These are phyloP conservation scores for Balaenoptera acutorostrata DNA, from an alignment of 2,113 vertebrate species.

Conservation along the genomic window DNA sequence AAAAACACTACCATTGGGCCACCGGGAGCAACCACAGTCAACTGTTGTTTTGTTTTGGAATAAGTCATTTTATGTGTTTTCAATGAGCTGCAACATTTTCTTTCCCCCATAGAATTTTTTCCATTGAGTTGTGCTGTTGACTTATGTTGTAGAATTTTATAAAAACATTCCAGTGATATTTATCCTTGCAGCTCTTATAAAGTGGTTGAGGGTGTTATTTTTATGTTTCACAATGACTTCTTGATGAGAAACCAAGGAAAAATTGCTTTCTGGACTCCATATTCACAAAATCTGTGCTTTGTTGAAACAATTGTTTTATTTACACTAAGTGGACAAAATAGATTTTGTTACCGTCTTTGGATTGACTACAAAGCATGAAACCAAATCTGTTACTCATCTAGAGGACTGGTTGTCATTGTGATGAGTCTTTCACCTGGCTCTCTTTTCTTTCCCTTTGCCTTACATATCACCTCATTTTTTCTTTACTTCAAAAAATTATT, in stretches of 20 bases:
- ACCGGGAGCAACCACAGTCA: background rate
- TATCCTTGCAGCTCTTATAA: background rate
- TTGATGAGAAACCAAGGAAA: background rate
- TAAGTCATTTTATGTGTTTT: slow-evolving; percentile 7
- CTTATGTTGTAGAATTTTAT: background rate
- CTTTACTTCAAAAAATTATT: background rate
- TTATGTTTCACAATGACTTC: background rate
- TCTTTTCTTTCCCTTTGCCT: background rate
- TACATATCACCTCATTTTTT: background rate
- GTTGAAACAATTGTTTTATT: background rate
- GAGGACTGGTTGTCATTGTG: background rate
- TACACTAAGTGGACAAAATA: background rate
- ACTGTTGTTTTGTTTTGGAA: background rate
- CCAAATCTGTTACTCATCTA: background rate
- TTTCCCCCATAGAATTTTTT: background rate
- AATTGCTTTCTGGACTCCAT: background rate
- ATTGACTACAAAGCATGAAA: background rate
- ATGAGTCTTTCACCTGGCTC: background rate
- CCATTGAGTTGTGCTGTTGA: background rate
- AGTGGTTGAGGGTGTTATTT: background rate
- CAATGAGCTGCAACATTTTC: background rate
- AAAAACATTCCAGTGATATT: background rate
- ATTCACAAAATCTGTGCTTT: background rate
- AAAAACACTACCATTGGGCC: background rate
- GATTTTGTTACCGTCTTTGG: slow-evolving; percentile 1